Base-by-base conservation (phyloP, 2,797 vertebrate species). In the Pseudotriccus pelzelni region DNA sequence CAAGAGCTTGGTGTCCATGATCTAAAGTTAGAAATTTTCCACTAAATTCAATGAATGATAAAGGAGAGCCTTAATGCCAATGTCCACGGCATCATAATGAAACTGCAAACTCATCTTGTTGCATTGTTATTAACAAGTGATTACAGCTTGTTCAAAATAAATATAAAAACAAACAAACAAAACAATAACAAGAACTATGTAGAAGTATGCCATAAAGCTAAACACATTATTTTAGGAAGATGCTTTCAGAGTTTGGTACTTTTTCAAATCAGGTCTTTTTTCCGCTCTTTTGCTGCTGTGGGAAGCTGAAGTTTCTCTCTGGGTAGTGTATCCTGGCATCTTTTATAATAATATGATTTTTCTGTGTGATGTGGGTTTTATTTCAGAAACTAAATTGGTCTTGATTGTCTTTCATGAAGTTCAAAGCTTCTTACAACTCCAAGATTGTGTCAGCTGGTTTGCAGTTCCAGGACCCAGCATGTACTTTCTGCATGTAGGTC, bases 361-460 rank as follows among this genome's bases (percentile, higher is more conserved):
- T 56, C 44, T 66, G 1, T 62, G 27, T 68, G 44, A 60, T 55
- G 27, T 44, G n/a, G 13, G 4, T 18, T 92, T 93, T 87, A 30
- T 83, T 89, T 93, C 58, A 91, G 58, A 78, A 91, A 72, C 22
- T 41, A 56, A 73, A 79, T 86, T 84, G 27, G 12, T 78, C 69
- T 77, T 52, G 43, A 80, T 64, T 75, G 58, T 59, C 69, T 73
- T 86, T 92, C 69, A 91, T 62, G 55, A 89, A 89, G 43, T 93
- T 69, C 82, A 85, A 78, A 78, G 46, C 62, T 87, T 94, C 39
- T 84, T 89, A n/a, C 66, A 59, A 4, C 12, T 84, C 75, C 58
- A 66, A 60, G 58, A 53, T 86, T 88, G 69, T 89, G 67, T 96
- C 87, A 92, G 47, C 79, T 84, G 44, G 59, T 87, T 92, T 94